Evolutionary conservation across 1,140 invertebrate genomes (phyloP).

Genomic region (Drosophila aff.): DNA sequence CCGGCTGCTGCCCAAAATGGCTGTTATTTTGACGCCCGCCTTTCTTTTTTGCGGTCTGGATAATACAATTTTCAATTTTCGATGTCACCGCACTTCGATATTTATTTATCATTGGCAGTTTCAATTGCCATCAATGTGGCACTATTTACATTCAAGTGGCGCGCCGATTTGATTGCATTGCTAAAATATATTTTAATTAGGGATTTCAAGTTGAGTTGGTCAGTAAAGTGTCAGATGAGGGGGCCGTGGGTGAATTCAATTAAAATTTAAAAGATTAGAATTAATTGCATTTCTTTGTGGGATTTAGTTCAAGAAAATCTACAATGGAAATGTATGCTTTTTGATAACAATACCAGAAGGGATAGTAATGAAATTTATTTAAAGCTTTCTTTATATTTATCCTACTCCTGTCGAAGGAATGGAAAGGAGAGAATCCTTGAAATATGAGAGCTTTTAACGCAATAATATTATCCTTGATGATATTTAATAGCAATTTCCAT

Average conservation of each 20-base stretch:
- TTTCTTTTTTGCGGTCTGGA: slow-evolving; percentile 21
- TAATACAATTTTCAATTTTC: slow-evolving; percentile 42
- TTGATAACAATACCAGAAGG: background rate
- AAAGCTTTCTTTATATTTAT: too few relatives aligned
- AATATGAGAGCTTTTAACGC: background rate
- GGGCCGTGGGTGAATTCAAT: background rate
- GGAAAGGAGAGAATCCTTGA: background rate
- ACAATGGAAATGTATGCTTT: background rate
- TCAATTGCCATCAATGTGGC: slow-evolving; percentile 35
- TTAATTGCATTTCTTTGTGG: background rate
- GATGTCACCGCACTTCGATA: slow-evolving; percentile 27
- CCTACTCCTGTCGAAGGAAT: background rate
- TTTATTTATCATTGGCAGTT: slow-evolving; percentile 38
- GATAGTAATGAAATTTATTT: background rate
- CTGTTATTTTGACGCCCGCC: slow-evolving; percentile 20
- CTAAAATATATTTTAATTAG: slow-evolving; percentile 39
- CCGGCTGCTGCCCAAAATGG: background rate
- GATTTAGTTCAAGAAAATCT: background rate
- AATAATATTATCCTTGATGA: slow-evolving; percentile 5
- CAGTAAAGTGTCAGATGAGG: background rate
- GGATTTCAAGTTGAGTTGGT: slow-evolving; percentile 3
- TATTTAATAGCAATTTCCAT: slow-evolving; percentile 17
- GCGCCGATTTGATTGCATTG: slow-evolving; percentile 24
- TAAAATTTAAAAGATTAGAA: background rate
- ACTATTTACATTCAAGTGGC: slow-evolving; percentile 22